Evolutionary conservation across 2,888 invertebrate genomes (phyloP), one percentile per base, ranked within the genome.

Genomic region (Laspeyria flexula): DNA sequence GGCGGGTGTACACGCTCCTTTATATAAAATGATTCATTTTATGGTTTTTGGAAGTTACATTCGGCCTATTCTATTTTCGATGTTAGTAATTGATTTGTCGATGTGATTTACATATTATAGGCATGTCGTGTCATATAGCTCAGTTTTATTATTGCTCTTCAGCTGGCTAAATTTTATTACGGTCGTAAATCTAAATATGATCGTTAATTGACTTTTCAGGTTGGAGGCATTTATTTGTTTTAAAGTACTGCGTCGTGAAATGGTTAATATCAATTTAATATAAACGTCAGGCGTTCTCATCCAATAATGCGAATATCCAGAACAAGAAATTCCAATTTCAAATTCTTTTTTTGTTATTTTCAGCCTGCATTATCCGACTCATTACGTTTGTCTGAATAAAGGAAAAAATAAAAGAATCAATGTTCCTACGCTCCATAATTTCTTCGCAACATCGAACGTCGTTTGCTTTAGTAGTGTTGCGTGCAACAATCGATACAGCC

Each of bases 1-100:
- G 73, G 73, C 61, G 71, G 56, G 50, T 71, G 63, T 74, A 68
- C 64, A 73, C 57, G 65, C 71, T 65, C 69, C 75, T 73, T 78
- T 74, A 77, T 71, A 64, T 66, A 71, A 71, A 69, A 72, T 71
- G 77, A 74, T 73, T 75, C 68, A 74, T 71, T 74, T 70, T 66
- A 76, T 72, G 55, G 66, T 66, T 75, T 73, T 73, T 73, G 67
- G 73, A 71, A 75, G 75, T 69, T 66, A 71, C 63, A 62, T 70
- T 65, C 60, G 54, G 56, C 49, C 58, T 62, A 69, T 72, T 65
- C 61, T 68, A 65, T 66, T 71, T 71, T 71, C 60, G 63, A 65
- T 62, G 62, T 62, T 66, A 57, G 67, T 73, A 73, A 73, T 73
- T 75, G 75, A 75, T 73, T 73, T 73, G 74, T 73, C 69, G 72